A percentile compares a stretch with the other conserved stretches of the same genome.
Conservation (phyloP, 64 coral and sea anemone genomes). For the Actinia equina region DNA sequence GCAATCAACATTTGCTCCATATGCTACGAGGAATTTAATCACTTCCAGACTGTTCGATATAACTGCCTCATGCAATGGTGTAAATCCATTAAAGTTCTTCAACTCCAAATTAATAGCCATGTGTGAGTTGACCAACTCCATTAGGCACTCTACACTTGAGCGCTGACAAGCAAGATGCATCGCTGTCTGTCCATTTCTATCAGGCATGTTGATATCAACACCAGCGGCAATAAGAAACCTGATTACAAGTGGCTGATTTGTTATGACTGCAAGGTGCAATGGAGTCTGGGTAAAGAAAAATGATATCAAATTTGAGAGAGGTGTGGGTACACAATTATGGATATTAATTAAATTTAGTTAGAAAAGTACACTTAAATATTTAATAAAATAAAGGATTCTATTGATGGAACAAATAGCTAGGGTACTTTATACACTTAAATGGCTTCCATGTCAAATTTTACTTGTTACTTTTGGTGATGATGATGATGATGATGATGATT, state of each 20-base stretch:
- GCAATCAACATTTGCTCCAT: conserved; percentile 79
- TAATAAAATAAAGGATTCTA: too few species aligned
- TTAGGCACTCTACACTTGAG: conserved; percentile 46
- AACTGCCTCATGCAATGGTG: conserved; percentile 81
- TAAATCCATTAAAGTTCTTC: conserved; percentile 78
- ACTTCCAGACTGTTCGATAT: conserved; percentile 36
- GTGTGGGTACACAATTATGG: neutral
- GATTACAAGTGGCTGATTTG: conserved; percentile 69
- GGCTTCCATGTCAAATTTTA: too few species aligned
- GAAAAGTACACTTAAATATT: too few species aligned
- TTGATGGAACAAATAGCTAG: too few species aligned
- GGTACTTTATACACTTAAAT: too few species aligned
- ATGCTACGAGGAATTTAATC: conserved; percentile 55
- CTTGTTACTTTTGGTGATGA: too few species aligned
- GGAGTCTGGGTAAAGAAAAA: conserved; percentile 54
- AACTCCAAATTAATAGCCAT: conserved; percentile 39
- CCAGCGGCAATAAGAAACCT: conserved; percentile 59
- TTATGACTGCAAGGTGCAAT: conserved; percentile 90
- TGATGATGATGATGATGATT: too few species aligned
- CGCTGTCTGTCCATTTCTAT: conserved; percentile 92
- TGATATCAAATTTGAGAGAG: neutral
- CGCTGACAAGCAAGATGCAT: conserved; percentile 73
- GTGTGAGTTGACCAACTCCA: conserved; percentile 40
- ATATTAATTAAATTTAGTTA: too few species aligned
- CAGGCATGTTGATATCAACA: conserved; percentile 71